Percentiles rank a stretch among this genome's conserved stretches.
phyloP scores from a whole-genome alignment of 2,113 vertebrate species.

The Paratilapia polleni region DNA sequence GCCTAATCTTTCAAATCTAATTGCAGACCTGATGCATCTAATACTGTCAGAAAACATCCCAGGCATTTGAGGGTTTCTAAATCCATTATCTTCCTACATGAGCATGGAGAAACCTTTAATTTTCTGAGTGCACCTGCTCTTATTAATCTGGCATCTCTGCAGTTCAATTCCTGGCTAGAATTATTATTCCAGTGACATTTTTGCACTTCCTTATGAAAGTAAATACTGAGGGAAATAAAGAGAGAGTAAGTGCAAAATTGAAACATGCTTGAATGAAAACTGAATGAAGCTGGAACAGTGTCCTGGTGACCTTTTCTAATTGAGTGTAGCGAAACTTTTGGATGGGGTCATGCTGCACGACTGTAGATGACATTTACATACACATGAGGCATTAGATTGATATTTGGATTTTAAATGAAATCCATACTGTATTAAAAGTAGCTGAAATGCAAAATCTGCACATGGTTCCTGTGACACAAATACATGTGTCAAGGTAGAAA shows the following conservation, averaged over 20 bases:
- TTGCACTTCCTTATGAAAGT: conserved; percentile 42
- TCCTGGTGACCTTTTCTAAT: conserved; percentile 77
- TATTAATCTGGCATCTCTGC: conserved; percentile 34
- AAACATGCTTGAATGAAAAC: conserved; percentile 49
- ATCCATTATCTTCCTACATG: not conserved
- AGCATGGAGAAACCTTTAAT: conserved; percentile 15
- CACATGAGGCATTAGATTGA: conserved; percentile 27
- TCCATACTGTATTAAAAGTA: conserved; percentile 45
- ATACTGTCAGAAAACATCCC: not conserved
- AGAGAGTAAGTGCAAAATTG: conserved; percentile 43
- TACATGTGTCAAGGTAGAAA: not conserved
- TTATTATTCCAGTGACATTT: conserved; percentile 66
- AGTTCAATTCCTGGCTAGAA: conserved; percentile 13
- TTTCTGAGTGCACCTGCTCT: conserved; percentile 7
- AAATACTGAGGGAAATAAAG: conserved; percentile 52
- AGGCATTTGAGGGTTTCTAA: not conserved
- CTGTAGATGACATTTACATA: conserved; percentile 63
- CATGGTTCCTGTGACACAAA: not conserved
- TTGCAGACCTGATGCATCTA: not conserved
- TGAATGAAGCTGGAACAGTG: conserved; percentile 43
- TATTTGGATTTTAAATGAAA: conserved; percentile 42
- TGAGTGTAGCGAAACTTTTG: conserved; percentile 53
- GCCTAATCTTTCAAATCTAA: not conserved
- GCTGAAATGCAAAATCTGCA: conserved; percentile 17
- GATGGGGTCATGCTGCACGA: conserved; percentile 12